Evolutionary conservation across 2,797 vertebrate genomes (phyloP), one percentile per base, ranked within the genome.

Genomic region (Taenioides sp.): DNA sequence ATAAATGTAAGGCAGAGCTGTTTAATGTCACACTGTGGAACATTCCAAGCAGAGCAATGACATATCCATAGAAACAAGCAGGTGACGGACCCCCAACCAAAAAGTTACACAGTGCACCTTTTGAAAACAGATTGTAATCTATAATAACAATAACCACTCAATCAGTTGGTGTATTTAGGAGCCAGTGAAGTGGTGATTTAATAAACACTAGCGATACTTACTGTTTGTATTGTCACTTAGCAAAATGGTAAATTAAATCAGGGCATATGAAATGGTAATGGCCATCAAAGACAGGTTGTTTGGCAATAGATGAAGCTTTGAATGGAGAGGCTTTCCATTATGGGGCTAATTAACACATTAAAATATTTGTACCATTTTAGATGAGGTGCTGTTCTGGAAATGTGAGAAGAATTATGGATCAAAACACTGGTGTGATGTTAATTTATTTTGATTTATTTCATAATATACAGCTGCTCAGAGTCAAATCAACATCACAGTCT

Each of bases 111-210:
- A 34, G 64, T 43, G 31, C 31, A 34, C 7, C 31, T 34, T 60
- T 71, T 59, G 62, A 58, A 79, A 78, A 70, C 34, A n/a, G 57
- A 37, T 17, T 40, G 58, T 23, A n/a, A 43, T 68, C 67, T 23
- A 43, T 40, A 58, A 10, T 58, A 34, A 69, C 37, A 28, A 31
- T 54, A 52, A 28, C 17, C 25, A 0, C 10, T 7, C 47, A 52
- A 31, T 66, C 65, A 52, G 47, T 31, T 5, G 18, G 43, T 1
- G 64, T 54, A 14, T 47, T 47, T 47, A 66, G 2, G 9, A 54
- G 25, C 17, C 47, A 7, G 18, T 66, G 18, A 31, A 31, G 47
- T 22, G 49, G 47, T 10, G 31, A 52, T 66, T 31, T 34, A 52
- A 34, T 31, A 28, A 18, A 10, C 47, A 34, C 52, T 66, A 66